phyloP scores from a whole-genome alignment of 2,797 vertebrate species.

The Diplodus sargus region DNA sequence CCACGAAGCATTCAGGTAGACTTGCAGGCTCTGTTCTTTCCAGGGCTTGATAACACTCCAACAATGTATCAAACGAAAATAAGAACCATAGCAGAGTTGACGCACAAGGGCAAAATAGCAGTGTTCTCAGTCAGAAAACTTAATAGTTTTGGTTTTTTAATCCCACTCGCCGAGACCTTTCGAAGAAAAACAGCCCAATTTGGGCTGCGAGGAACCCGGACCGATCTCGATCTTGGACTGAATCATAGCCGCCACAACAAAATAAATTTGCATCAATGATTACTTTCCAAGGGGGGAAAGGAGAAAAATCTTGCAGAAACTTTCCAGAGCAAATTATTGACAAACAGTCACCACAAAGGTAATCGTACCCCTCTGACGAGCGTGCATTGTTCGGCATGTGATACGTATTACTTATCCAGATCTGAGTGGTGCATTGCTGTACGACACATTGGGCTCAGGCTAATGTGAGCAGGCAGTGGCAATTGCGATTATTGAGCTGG shows the following conservation, averaged over 20 bases:
- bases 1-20: constrained; percentile 64
- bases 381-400: constrained; percentile 47
- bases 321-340: constrained; percentile 73
- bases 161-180: constrained; percentile 58
- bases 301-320: constrained; percentile 54
- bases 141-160: constrained; percentile 79
- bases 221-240: constrained; percentile 69
- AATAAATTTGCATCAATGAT: constrained; percentile 75
- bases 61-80: constrained; percentile 68
- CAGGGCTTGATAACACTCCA: constrained; percentile 69
- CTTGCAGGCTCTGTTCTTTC: constrained; percentile 53
- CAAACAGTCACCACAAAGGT: constrained; percentile 66
- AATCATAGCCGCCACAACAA: constrained; percentile 71
- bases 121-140: constrained; percentile 67
- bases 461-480: constrained; percentile 66
- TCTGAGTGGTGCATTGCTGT: constrained; percentile 52
- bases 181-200: constrained; percentile 70
- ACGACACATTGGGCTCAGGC: constrained; percentile 23
- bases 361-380: constrained; percentile 55
- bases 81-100: constrained; percentile 73
- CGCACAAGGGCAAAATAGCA: constrained; percentile 64
- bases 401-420: constrained; percentile 60
- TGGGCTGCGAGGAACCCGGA: constrained; percentile 71
- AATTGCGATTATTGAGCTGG: constrained; percentile 68
- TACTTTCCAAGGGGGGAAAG: constrained; percentile 59